Evolutionary conservation across 1,140 invertebrate species (phyloP), one percentile per base, ranked within the genome.

Genomic region (Drosophila hydei): DNA sequence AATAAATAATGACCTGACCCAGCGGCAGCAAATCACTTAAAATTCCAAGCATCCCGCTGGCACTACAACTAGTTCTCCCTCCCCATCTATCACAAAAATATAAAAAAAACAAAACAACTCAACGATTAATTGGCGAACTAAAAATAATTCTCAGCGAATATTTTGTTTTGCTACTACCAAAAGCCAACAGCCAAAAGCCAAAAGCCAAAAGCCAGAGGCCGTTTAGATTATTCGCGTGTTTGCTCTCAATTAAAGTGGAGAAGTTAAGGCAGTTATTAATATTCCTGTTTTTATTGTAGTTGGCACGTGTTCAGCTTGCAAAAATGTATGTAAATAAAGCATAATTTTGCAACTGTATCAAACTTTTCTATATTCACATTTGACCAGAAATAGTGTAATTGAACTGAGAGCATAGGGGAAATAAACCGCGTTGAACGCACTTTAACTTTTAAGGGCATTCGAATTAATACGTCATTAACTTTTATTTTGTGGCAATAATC

Each of bases 11-110:
- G 81, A 61, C 62, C 70, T 27, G 43, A 21, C 63, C n/a, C 55
- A 54, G 64, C 25, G 50, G 64, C 64, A 68, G 77, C 81, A 78
- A 87, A 87, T 87, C 83, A 76, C 81, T 88, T 87, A 87, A 87
- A 88, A 87, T 87, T 81, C 83, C 81, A 77, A 50, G 71, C 72
- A 42, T 4, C 64, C 55, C 50, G 70, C 63, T 60, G 63, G 55
- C 40, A 60, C 48, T 50, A 16, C 33, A n/a, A 25, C 40, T 63
- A 63, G 51, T 55, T 62, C 14, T 16, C 6, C 6, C 38, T 42
- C 48, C 36, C 38, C 52, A 36, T 52, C 33, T 55, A 23, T 12
- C 16, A 9, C 21, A 19, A 38, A 40, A 48, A 33, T 51, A n/a
- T 43, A n/a, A 38, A 16, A 62, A n/a, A 38, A 40, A 6, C 14